These are phyloP conservation scores for Zaprionus inermis DNA, from an alignment of 1,140 invertebrate genomes.

Conservation along the genomic window DNA sequence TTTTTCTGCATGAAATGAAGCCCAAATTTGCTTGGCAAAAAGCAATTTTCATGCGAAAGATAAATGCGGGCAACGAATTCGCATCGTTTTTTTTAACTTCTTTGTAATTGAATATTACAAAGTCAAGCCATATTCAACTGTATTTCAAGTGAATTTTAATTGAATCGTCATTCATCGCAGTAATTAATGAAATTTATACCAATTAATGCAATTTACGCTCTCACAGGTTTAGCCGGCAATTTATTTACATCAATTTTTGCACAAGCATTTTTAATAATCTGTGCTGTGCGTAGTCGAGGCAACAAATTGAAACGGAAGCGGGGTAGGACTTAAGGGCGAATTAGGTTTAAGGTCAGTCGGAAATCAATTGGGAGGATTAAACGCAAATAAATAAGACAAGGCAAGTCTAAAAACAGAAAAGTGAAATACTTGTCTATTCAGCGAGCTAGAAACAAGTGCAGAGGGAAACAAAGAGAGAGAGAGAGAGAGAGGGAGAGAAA, in stretches of 20 bases:
- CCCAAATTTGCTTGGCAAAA: not conserved
- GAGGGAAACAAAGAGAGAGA: not conserved
- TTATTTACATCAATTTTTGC: conserved; percentile 7
- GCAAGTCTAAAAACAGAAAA: conserved; percentile 35
- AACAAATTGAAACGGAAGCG: conserved; percentile 47
- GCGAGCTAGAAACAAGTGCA: conserved; percentile 14
- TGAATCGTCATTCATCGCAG: not conserved
- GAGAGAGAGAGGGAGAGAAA: not conserved
- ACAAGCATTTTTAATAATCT: conserved; percentile 3
- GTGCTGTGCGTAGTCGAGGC: not conserved
- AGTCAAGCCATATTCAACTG: not conserved
- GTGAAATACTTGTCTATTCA: conserved; percentile 28
- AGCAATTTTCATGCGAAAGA: not conserved
- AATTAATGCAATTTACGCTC: not conserved
- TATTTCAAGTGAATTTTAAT: not conserved
- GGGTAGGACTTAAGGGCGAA: conserved; percentile 28
- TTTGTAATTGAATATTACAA: not conserved
- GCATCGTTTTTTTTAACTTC: not conserved
- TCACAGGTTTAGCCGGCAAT: not conserved
- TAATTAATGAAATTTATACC: not conserved
- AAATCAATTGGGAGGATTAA: conserved; percentile 27
- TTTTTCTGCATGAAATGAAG: conserved; percentile 3
- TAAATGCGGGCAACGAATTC: not conserved
- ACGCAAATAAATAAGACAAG: conserved; percentile 34
- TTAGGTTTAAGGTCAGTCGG: conserved; percentile 51